Evolutionary conservation across 1,140 invertebrate genomes (phyloP), one percentile per base, ranked within the genome.

Genomic region (Heliconius melpomene): DNA sequence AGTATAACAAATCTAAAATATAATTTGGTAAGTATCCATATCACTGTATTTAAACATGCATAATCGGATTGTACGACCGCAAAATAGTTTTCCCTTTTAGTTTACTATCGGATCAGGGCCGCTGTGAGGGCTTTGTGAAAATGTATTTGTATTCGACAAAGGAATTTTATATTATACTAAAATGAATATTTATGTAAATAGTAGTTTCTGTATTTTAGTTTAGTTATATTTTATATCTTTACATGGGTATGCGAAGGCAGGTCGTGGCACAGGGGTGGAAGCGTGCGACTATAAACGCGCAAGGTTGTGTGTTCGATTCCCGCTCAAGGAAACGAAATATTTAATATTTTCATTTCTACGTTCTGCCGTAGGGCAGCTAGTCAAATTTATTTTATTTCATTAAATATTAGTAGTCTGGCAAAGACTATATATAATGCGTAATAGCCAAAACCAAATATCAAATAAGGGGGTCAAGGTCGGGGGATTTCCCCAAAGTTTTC

Each of bases 51-150:
- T 29, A 66, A 29, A 66, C 60, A 18, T 66, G 26, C 26, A 66
- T 29, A 66, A 66, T 66, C 60, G 11, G 60, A 66, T 66, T 5
- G 2, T 66, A 16, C 60, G 60, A 66, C 60, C 60, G 60, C 60
- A 66, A 66, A 66, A 66, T 66, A 66, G 60, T 66, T 66, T 66
- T 66, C 60, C 23, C 60, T 66, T 66, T 66, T 66, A 16, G 23
- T 66, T 29, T 11, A 66, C 26, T 66, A 66, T 66, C 60, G 60
- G 60, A 26, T 66, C 60, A 66, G 9, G 23, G 60, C 1, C 60
- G 23, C 60, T 66, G 23, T 7, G 54, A 29, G 23, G 29, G 26
- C 60, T 66, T 29, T 66, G 60, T 29, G 60, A n/a, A 66, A 26
- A 66, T 29, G 9, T 66, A 66, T 23, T n/a, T 57, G 26, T 57